Evolutionary conservation across 1,140 invertebrate species (phyloP).

Genomic region (Drepana arcuata): DNA sequence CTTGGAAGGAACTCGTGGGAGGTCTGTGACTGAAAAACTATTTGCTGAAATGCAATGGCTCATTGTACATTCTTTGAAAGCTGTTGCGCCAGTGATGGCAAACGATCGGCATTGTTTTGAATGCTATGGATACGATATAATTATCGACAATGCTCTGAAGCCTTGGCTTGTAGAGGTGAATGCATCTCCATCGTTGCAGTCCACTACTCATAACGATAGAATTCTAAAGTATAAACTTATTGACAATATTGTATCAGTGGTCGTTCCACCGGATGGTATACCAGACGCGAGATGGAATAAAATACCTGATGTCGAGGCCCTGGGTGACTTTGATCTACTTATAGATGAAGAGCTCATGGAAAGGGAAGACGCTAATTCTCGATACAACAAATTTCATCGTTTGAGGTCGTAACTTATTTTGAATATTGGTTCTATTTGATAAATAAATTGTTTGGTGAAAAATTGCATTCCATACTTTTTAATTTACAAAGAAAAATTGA

Average conservation of each 20-base stretch:
- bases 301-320: constrained; percentile 81
- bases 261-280: constrained; percentile 89
- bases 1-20: constrained; percentile 91
- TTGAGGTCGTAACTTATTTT: constrained; percentile 9
- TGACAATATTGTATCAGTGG: constrained; percentile 93
- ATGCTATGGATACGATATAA: constrained; percentile 92
- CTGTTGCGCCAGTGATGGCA: constrained; percentile 85
- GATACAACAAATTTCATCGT: constrained; percentile 17
- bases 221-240: constrained; percentile 97
- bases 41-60: constrained; percentile 91
- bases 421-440: too few species aligned
- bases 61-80: constrained; percentile 87
- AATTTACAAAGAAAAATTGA: background rate
- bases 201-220: constrained; percentile 95
- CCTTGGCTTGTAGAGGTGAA: constrained; percentile 95
- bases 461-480: background rate
- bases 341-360: constrained; percentile 83
- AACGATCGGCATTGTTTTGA: constrained; percentile 88
- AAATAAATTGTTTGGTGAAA: background rate
- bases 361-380: constrained; percentile 25
- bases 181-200: constrained; percentile 94
- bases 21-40: constrained; percentile 85
- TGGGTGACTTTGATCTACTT: constrained; percentile 91
- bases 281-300: constrained; percentile 95
- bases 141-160: constrained; percentile 88